Conservation (phyloP, 2,888 invertebrate genomes). For the Spodoptera picta region DNA sequence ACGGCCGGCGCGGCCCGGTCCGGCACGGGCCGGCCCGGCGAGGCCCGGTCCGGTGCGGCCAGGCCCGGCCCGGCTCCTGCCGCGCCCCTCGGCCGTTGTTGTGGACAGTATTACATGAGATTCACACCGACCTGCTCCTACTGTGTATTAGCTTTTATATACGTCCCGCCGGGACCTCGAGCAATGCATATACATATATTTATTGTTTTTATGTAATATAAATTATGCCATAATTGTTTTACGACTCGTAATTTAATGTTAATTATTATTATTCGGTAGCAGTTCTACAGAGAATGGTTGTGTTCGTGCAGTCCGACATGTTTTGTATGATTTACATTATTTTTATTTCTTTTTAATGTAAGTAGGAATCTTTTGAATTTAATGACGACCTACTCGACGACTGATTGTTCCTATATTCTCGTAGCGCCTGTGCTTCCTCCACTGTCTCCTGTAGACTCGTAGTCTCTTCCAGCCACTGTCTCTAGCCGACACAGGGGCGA, state of each 20-base stretch:
- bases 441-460: constrained; percentile 25
- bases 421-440: constrained; percentile 70
- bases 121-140: constrained; percentile 39
- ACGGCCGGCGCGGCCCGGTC: constrained; percentile 34
- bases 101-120: constrained; percentile 51
- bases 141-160: constrained; percentile 50
- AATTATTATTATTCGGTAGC: constrained; percentile 70
- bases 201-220: constrained; percentile 77
- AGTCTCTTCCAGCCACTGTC: constrained; percentile 19
- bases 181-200: constrained; percentile 72
- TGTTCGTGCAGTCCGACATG: constrained; percentile 63
- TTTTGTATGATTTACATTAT: constrained; percentile 69
- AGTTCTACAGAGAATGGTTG: constrained; percentile 62
- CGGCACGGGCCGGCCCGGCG: constrained; percentile 6
- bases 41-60: neutral
- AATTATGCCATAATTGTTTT: constrained; percentile 85
- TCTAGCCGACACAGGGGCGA: constrained; percentile 3
- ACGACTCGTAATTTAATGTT: constrained; percentile 78
- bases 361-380: constrained; percentile 72
- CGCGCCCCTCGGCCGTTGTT: constrained; percentile 22
- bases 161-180: constrained; percentile 55
- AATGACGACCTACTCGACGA: constrained; percentile 72
- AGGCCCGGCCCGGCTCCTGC: constrained; percentile 16
- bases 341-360: constrained; percentile 67
- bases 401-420: constrained; percentile 75